A percentile compares a stretch with the other conserved stretches of the same genome.
phyloP scores from a whole-genome alignment of 2,888 invertebrate species.

The Drosophila meridiana region DNA sequence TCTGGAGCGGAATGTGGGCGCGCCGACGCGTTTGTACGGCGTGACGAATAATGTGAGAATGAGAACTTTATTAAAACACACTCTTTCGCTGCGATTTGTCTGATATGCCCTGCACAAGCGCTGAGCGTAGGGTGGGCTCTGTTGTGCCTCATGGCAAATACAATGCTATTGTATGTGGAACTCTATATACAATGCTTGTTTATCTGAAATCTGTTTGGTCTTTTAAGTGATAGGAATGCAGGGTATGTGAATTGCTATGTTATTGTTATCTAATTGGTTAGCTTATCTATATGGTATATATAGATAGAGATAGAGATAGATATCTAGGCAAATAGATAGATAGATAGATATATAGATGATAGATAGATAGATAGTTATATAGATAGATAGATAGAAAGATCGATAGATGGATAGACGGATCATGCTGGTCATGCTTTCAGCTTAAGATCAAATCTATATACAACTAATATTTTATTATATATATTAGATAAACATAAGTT shows the following conservation, averaged over 20 bases:
- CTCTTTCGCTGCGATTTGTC: constrained; percentile 39
- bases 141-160: neutral
- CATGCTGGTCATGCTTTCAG: no score
- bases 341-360: neutral
- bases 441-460: no score
- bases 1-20: constrained; percentile 56
- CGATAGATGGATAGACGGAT: no score
- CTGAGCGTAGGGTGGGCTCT: neutral
- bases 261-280: neutral
- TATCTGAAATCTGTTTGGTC: constrained; percentile 8
- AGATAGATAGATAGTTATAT: no score
- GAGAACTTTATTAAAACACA: constrained; percentile 60
- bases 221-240: neutral
- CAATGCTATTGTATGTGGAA: constrained; percentile 2
- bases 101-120: constrained; percentile 30
- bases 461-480: no score
- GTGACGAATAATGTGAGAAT: constrained; percentile 66
- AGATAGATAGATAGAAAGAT: neutral
- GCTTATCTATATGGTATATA: neutral
- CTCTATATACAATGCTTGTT: neutral
- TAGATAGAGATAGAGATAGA: neutral
- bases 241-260: neutral
- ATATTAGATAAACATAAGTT: no score
- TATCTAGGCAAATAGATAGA: no score
- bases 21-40: constrained; percentile 53